Evolutionary conservation across 2,113 vertebrate genomes (phyloP).

Genomic region (Maccullochella peelii): DNA sequence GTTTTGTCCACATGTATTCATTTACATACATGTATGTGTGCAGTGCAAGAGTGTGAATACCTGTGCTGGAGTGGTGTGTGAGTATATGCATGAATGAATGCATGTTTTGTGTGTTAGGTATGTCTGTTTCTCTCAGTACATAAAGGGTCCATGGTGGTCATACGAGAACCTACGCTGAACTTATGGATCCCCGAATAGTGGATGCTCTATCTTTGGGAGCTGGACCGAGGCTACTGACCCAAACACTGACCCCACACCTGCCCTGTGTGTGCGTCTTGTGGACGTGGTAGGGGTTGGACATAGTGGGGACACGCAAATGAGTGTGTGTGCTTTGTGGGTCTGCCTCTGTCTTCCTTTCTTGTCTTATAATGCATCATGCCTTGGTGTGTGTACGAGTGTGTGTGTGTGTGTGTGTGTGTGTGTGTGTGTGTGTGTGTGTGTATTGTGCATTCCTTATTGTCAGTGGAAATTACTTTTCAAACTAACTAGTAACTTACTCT

Average conservation of each 20-base stretch:
- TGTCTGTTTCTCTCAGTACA: conserved; percentile 58
- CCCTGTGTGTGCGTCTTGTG: conserved; percentile 53
- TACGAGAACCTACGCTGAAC: conserved; percentile 67
- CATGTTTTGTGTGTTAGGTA: conserved; percentile 67
- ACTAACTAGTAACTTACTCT: background rate
- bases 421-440: background rate
- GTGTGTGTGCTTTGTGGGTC: conserved; percentile 1
- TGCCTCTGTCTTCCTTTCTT: background rate
- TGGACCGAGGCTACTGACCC: conserved; percentile 77
- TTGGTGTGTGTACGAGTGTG: background rate
- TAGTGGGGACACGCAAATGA: conserved; percentile 7
- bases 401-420: background rate
- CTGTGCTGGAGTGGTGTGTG: background rate
- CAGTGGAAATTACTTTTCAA: background rate
- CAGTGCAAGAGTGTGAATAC: conserved; percentile 19
- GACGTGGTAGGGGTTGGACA: conserved; percentile 19
- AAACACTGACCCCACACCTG: conserved; percentile 80
- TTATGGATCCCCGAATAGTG: conserved; percentile 69
- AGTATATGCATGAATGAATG: conserved; percentile 48
- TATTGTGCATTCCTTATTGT: background rate
- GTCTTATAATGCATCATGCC: background rate
- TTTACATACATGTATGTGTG: conserved; percentile 9
- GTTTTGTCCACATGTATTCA: background rate
- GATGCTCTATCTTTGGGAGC: conserved; percentile 82
- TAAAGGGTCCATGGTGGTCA: conserved; percentile 71